Conservation (phyloP, 2,797 vertebrate species). For the Molothrus ater region DNA sequence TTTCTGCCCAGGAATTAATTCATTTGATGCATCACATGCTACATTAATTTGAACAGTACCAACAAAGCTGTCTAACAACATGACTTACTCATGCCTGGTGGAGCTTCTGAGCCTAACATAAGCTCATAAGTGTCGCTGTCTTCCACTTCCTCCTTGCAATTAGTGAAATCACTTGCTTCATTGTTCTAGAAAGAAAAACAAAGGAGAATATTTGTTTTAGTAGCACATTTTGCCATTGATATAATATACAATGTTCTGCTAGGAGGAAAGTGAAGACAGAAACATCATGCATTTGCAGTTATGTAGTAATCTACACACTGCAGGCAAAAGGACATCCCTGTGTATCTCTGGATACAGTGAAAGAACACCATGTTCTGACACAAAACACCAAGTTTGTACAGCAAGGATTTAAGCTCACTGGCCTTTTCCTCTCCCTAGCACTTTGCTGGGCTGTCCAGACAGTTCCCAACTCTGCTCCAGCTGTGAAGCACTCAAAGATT, state of each 20-base stretch:
- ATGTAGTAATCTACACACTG: accelerated
- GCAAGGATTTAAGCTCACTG: not conserved
- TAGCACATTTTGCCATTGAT: not conserved
- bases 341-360: not conserved
- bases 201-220: not conserved
- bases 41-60: not conserved
- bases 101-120: slow-evolving; percentile 14
- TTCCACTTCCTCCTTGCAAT: not conserved
- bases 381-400: not conserved
- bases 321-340: not conserved
- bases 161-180: not conserved
- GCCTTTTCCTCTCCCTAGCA: not conserved
- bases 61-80: not conserved
- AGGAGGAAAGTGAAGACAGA: not conserved
- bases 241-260: not conserved
- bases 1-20: not conserved
- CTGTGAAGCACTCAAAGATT: not conserved
- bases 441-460: not conserved
- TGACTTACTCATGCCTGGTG: slow-evolving; percentile 51
- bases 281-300: not conserved
- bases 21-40: not conserved
- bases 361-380: not conserved
- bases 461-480: not conserved
- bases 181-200: slow-evolving; percentile 54
- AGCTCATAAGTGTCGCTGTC: not conserved